Conservation (phyloP, 2,888 invertebrate species). For the Harpalus rufipes region DNA sequence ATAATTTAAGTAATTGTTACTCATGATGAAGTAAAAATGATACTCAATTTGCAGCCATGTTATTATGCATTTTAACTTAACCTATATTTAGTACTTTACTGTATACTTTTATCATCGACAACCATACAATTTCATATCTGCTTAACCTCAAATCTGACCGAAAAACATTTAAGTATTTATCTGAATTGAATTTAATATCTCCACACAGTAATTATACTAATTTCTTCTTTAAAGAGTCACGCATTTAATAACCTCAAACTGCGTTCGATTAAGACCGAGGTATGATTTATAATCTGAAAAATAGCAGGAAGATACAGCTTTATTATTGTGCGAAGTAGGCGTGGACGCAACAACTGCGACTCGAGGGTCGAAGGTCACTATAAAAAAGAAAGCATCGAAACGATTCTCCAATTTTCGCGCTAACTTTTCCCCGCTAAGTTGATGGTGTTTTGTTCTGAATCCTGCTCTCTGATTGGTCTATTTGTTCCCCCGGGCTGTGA, state of each 20-base stretch:
- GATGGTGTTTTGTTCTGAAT: constrained; percentile 10
- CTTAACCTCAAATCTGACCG: constrained; percentile 6
- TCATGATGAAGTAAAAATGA: constrained; percentile 22
- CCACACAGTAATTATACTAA: constrained; percentile 42
- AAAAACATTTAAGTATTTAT: constrained; percentile 24
- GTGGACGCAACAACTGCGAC: constrained; percentile 42
- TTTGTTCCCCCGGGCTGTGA: constrained; percentile 47
- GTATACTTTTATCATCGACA: constrained; percentile 1
- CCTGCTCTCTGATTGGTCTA: constrained; percentile 38
- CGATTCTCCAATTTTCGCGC: constrained; percentile 16
- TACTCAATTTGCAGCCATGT: constrained; percentile 17
- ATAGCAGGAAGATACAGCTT: constrained; percentile 47
- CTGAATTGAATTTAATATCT: constrained; percentile 48
- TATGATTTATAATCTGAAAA: constrained; percentile 31
- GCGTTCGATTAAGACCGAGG: background rate
- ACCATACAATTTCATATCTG: constrained; percentile 27
- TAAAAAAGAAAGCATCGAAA: constrained; percentile 40
- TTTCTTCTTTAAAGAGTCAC: constrained; percentile 34
- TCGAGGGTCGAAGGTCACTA: constrained; percentile 36
- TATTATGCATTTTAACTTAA: constrained; percentile 24
- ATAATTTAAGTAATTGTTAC: constrained; percentile 10
- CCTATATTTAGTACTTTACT: constrained; percentile 29
- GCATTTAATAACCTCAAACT: constrained; percentile 41
- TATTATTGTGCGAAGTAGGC: constrained; percentile 60
- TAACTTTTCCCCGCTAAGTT: background rate